Evolutionary conservation across 2,888 invertebrate genomes (phyloP).

Genomic region (Octonoba sinensis): DNA sequence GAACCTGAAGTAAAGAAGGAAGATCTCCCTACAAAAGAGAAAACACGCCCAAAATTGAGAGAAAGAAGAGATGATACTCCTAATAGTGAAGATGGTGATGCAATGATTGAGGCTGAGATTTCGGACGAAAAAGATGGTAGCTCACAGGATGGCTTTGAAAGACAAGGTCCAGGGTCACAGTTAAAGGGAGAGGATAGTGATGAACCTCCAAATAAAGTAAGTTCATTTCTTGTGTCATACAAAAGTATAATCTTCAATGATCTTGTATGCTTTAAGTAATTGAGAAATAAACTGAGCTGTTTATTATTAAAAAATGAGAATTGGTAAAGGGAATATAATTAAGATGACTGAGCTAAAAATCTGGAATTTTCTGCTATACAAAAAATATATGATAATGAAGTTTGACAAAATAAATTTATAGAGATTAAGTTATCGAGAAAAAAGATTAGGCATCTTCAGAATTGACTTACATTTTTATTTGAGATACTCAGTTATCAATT

Average conservation of each 20-base stretch:
- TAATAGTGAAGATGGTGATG: constrained; percentile 11
- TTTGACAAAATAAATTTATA: too few species aligned
- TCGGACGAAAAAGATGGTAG: constrained; percentile 17
- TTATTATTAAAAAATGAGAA: background rate
- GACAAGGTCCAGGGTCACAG: constrained; percentile 15
- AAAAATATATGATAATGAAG: too few species aligned
- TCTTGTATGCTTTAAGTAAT: background rate
- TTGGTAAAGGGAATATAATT: too few species aligned
- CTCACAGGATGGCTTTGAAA: constrained; percentile 21
- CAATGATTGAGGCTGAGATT: constrained; percentile 1
- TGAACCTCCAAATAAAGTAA: constrained; percentile 43
- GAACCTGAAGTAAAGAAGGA: constrained; percentile 56
- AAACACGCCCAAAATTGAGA: constrained; percentile 29
- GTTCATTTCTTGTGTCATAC: background rate
- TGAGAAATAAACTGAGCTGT: background rate
- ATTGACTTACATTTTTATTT: too few species aligned
- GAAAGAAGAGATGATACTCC: constrained; percentile 55
- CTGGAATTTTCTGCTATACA: too few species aligned
- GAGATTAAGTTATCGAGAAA: too few species aligned
- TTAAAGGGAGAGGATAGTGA: constrained; percentile 16
- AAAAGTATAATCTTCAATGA: background rate
- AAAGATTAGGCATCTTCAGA: too few species aligned
- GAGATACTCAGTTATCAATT: too few species aligned
- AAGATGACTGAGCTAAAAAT: too few species aligned
- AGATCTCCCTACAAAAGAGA: constrained; percentile 59